These are phyloP conservation scores for Schrankia costaestrigalis DNA, from an alignment of 2,888 invertebrate genomes.

Conservation along the genomic window DNA sequence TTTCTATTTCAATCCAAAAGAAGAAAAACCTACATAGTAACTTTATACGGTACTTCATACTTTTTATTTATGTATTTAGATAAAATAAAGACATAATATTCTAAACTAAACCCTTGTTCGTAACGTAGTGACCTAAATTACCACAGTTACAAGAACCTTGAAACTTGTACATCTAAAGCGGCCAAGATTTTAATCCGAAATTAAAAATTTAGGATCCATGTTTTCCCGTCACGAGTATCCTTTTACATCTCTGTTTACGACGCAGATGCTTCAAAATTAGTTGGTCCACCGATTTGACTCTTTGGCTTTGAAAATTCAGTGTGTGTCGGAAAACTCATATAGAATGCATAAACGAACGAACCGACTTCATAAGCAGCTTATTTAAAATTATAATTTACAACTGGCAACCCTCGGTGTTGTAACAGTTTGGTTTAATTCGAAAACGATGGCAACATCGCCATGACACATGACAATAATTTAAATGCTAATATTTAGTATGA, in stretches of 20 bases:
- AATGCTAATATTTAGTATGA: slow-evolving; percentile 28
- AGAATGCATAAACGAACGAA: slow-evolving; percentile 48
- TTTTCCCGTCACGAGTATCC: not conserved
- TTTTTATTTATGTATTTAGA: no score
- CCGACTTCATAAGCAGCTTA: slow-evolving; percentile 49
- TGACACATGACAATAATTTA: slow-evolving; percentile 31
- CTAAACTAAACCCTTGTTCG: no score
- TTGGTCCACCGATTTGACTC: slow-evolving; percentile 26
- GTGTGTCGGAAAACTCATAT: slow-evolving; percentile 45
- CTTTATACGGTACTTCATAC: no score
- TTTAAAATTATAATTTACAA: slow-evolving; percentile 63
- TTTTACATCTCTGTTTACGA: slow-evolving; percentile 3
- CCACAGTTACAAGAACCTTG: no score
- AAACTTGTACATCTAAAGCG: no score
- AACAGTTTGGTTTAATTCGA: slow-evolving; percentile 28
- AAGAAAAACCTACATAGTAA: no score
- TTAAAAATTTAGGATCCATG: not conserved
- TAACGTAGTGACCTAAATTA: no score
- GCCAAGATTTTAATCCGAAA: not conserved
- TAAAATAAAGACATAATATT: no score
- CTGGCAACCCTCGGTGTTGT: slow-evolving; percentile 30
- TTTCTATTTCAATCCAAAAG: no score
- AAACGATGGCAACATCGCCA: slow-evolving; percentile 27
- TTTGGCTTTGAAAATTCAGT: slow-evolving; percentile 33
- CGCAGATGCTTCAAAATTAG: slow-evolving; percentile 19